A percentile compares a stretch with the other conserved stretches of the same genome.
Evolutionary conservation across 2,113 vertebrate genomes (phyloP).

Genomic region (Trichomycterus rosablanca): DNA sequence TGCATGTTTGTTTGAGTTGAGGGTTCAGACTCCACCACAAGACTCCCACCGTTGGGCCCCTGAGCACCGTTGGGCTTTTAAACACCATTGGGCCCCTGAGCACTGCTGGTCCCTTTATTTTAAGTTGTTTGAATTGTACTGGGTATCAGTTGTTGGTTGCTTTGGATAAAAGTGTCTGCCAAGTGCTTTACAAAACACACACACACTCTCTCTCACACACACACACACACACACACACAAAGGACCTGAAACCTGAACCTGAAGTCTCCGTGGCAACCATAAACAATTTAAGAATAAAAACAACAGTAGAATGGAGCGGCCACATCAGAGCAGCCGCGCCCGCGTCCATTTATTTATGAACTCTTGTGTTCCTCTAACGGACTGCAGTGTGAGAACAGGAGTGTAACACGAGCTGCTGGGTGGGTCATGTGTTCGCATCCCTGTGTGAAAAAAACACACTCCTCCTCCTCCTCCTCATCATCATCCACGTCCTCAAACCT

Average conservation of each 20-base stretch:
- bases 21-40: too few species aligned
- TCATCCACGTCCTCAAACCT: neutral
- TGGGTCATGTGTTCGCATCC: constrained; percentile 10
- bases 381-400: constrained; percentile 4
- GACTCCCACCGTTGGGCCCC: too few species aligned
- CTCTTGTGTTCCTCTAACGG: neutral
- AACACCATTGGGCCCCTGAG: too few species aligned
- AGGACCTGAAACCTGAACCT: neutral
- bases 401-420: constrained; percentile 5
- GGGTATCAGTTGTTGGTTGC: too few species aligned
- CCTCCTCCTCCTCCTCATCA: neutral
- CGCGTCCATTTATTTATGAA: neutral
- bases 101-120: too few species aligned
- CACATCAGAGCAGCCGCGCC: constrained; percentile 1
- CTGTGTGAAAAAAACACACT: neutral
- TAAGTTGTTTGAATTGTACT: too few species aligned
- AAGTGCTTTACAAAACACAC: constrained; percentile 27
- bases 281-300: constrained; percentile 23
- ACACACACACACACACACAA: constrained; percentile 10
- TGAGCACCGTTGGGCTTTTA: too few species aligned
- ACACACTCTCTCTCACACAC: constrained; percentile 7
- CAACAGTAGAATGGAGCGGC: neutral
- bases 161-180: too few species aligned
- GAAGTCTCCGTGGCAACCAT: constrained; percentile 3
- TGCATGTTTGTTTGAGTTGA: too few species aligned